phyloP scores from a whole-genome alignment of 2,888 invertebrate species.

The Xanthia icteritia region DNA sequence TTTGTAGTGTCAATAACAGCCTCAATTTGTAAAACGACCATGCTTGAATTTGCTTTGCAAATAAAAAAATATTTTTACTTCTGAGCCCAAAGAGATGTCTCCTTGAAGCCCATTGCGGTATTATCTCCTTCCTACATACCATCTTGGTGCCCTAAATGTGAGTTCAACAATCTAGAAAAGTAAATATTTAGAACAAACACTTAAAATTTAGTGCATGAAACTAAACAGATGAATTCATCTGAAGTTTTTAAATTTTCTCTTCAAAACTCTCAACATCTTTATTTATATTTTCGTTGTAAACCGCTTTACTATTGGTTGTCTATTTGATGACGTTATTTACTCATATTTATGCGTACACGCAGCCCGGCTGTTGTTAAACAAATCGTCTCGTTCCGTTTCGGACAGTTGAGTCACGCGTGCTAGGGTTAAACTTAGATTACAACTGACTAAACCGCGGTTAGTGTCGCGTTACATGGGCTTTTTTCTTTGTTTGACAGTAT shows the following conservation, averaged over 20 bases:
- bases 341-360: slow-evolving; percentile 69
- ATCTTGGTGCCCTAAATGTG: slow-evolving; percentile 20
- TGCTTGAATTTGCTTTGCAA: neutral
- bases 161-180: slow-evolving; percentile 33
- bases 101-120: neutral
- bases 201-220: slow-evolving; percentile 12
- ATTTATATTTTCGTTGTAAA: slow-evolving; percentile 45
- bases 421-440: slow-evolving; percentile 76
- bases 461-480: slow-evolving; percentile 68
- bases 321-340: slow-evolving; percentile 65
- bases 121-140: neutral
- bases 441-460: slow-evolving; percentile 63
- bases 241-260: slow-evolving; percentile 22
- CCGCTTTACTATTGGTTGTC: slow-evolving; percentile 43
- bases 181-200: slow-evolving; percentile 35
- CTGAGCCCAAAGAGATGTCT: neutral
- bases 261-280: slow-evolving; percentile 26
- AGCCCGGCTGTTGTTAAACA: slow-evolving; percentile 71
- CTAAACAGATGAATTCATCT: slow-evolving; percentile 32
- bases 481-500: slow-evolving; percentile 43
- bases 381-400: slow-evolving; percentile 67
- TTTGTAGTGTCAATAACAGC: slow-evolving; percentile 17
- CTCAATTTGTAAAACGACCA: slow-evolving; percentile 18
- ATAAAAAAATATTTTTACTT: neutral
- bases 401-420: slow-evolving; percentile 73